These are phyloP conservation scores for Sebastes nivosus DNA, from an alignment of 2,797 vertebrate genomes.

Conservation along the genomic window DNA sequence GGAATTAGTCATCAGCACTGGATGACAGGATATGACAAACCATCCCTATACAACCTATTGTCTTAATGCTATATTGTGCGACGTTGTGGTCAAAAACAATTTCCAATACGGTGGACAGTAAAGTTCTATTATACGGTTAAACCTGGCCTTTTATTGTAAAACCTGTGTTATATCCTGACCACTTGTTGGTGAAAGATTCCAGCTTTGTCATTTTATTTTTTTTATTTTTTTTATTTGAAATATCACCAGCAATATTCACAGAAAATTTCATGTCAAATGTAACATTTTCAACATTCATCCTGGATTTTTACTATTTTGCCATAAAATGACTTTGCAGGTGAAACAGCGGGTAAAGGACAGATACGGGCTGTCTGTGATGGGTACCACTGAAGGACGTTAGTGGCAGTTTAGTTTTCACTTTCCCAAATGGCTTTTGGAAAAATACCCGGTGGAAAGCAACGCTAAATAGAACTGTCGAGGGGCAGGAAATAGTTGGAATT, in stretches of 20 bases:
- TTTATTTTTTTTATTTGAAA: too few species aligned
- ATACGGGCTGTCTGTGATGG: not conserved
- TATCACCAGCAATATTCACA: too few species aligned
- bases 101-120: too few species aligned
- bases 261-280: not conserved
- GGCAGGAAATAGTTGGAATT: constrained; percentile 32
- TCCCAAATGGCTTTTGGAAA: constrained; percentile 13
- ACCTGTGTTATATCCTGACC: too few species aligned
- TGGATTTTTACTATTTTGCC: not conserved
- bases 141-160: too few species aligned
- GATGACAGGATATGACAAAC: not conserved
- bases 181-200: too few species aligned
- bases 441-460: constrained; percentile 17
- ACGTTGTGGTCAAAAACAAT: not conserved
- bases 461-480: constrained; percentile 26
- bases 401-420: not conserved
- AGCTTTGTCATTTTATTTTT: too few species aligned
- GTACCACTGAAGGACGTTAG: not conserved
- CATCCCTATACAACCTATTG: not conserved
- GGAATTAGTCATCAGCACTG: too few species aligned
- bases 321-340: not conserved
- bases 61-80: too few species aligned
- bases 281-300: not conserved
- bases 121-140: too few species aligned
- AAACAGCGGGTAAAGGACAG: not conserved